Evolutionary conservation across 2,888 invertebrate species (phyloP).

Genomic region (Amphipyra berbera): DNA sequence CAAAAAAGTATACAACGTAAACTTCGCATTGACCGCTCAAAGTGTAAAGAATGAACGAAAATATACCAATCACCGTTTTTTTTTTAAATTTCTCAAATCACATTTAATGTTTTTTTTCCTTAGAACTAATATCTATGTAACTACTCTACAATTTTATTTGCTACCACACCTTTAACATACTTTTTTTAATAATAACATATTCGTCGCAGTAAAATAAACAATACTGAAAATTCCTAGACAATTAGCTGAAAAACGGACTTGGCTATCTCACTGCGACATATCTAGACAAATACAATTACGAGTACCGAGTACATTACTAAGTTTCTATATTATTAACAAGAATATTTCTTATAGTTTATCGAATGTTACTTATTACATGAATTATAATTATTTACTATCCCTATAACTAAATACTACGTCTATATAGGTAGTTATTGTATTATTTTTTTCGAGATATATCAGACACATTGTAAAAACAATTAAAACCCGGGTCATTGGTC

Average conservation of each 20-base stretch:
- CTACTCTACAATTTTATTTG: constrained; percentile 1
- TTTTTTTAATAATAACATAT: not conserved
- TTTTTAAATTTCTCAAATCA: not conserved
- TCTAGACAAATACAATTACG: not conserved
- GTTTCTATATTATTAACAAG: not conserved
- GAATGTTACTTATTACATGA: not conserved
- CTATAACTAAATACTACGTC: not conserved
- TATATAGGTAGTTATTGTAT: too few species aligned
- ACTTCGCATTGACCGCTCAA: not conserved
- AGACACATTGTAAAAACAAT: not conserved
- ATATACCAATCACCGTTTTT: not conserved
- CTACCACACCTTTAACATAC: constrained; percentile 5
- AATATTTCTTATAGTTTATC: not conserved
- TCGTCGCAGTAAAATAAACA: not conserved
- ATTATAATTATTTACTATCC: not conserved
- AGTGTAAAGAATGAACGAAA: not conserved
- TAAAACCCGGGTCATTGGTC: not conserved
- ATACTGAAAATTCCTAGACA: too few species aligned
- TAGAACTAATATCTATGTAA: not conserved
- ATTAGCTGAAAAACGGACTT: not conserved
- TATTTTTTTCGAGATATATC: not conserved
- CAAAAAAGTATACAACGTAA: not conserved
- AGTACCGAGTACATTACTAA: not conserved
- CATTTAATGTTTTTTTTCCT: not conserved
- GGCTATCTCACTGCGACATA: not conserved